Conservation (phyloP, 2,113 vertebrate species). For the Emberiza fucata region DNA sequence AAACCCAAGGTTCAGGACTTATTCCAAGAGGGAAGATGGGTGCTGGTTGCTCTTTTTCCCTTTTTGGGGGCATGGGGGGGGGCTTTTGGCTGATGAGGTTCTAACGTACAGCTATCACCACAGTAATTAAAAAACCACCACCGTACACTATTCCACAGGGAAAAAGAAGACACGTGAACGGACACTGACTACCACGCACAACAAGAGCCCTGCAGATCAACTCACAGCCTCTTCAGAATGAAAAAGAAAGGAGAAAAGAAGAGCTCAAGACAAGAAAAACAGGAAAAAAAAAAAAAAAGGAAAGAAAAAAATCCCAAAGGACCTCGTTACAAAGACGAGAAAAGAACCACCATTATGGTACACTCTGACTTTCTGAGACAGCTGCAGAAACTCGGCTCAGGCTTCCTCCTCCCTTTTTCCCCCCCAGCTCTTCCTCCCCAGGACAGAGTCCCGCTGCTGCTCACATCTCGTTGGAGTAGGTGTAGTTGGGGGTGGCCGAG, state of each 20-base stretch:
- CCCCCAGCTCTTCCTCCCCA: neutral
- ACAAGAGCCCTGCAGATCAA: conserved; percentile 45
- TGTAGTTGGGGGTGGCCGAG: conserved; percentile 92
- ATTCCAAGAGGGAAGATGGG: neutral
- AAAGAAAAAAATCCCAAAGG: neutral
- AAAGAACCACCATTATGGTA: conserved; percentile 30
- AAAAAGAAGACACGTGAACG: conserved; percentile 29
- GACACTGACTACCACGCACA: conserved; percentile 20
- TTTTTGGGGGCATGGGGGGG: neutral
- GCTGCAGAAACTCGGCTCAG: conserved; percentile 37
- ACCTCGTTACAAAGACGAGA: conserved; percentile 35
- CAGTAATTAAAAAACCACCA: conserved; percentile 61
- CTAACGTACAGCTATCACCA: conserved; percentile 73
- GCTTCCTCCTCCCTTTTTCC: neutral
- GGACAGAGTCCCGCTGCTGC: conserved; percentile 17
- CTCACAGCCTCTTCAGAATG: conserved; percentile 2
- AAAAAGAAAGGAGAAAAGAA: conserved; percentile 1
- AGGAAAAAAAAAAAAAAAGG: neutral
- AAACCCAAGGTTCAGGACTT: neutral
- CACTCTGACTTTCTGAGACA: conserved; percentile 38
- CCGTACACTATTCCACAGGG: conserved; percentile 61
- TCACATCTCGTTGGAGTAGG: conserved; percentile 95
- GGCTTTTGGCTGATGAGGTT: conserved; percentile 54
- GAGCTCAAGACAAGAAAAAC: neutral
- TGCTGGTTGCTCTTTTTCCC: conserved; percentile 20